Evolutionary conservation across 2,888 invertebrate genomes (phyloP).

Genomic region (Xylota segnis): DNA sequence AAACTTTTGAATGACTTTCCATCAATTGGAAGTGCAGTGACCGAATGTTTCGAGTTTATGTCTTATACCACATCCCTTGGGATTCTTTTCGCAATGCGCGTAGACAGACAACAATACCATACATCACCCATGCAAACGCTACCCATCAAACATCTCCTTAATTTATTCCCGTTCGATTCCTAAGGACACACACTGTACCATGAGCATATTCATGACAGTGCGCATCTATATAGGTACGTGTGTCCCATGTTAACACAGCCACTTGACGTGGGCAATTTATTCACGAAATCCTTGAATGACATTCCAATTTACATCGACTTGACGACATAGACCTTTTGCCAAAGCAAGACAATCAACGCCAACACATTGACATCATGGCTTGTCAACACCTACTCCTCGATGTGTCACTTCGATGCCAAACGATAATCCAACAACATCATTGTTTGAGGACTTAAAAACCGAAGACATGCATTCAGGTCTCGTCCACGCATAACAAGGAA

Average conservation of each 20-base stretch:
- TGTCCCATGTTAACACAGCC: neutral
- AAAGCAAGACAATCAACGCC: slow-evolving; percentile 17
- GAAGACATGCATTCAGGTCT: neutral
- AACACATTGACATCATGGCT: slow-evolving; percentile 8
- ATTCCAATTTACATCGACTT: slow-evolving; percentile 18
- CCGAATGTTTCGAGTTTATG: neutral
- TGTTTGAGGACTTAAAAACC: neutral
- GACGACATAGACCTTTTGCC: neutral
- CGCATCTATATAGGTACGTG: neutral
- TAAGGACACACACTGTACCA: neutral
- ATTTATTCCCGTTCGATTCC: neutral
- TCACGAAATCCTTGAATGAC: slow-evolving; percentile 21
- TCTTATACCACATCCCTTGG: neutral
- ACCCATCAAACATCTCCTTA: neutral
- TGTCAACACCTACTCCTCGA: slow-evolving; percentile 2
- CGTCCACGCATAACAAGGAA: neutral
- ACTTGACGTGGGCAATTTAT: slow-evolving; percentile 18
- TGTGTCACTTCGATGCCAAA: neutral
- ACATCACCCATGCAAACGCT: neutral
- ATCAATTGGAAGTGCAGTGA: too few relatives aligned
- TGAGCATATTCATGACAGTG: neutral
- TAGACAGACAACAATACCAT: neutral
- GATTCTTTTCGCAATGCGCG: neutral
- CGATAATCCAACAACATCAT: slow-evolving; percentile 12
- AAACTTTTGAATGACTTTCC: too few relatives aligned